Percentiles rank a stretch among this genome's conserved stretches.
Evolutionary conservation across 2,888 invertebrate species (phyloP).

Genomic region (Ormyrus pomaceus): DNA sequence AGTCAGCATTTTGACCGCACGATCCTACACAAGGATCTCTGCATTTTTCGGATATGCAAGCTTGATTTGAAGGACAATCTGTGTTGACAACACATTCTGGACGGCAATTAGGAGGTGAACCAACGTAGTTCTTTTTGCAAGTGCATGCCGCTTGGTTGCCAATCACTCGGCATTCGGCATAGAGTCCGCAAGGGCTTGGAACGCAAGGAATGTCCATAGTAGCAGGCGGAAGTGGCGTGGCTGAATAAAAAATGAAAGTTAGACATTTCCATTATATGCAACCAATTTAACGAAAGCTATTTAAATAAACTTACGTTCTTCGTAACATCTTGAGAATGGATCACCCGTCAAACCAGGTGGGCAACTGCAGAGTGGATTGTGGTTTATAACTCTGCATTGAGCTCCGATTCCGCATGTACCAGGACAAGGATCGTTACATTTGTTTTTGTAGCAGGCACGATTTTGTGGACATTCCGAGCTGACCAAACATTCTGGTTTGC

Average conservation of each 20-base stretch:
- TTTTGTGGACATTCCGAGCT: constrained; percentile 88
- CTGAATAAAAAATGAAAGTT: constrained; percentile 44
- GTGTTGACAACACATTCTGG: constrained; percentile 81
- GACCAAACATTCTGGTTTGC: constrained; percentile 89
- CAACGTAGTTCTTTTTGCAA: constrained; percentile 81
- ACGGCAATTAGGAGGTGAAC: constrained; percentile 83
- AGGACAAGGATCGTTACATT: constrained; percentile 88
- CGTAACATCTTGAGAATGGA: constrained; percentile 86
- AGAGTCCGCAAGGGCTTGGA: constrained; percentile 85
- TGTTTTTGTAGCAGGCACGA: constrained; percentile 88
- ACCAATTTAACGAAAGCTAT: not conserved
- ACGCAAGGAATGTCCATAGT: constrained; percentile 81
- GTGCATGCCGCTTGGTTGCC: constrained; percentile 81
- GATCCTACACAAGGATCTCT: constrained; percentile 84
- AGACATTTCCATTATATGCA: not conserved
- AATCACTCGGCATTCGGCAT: constrained; percentile 81
- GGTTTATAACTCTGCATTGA: constrained; percentile 87
- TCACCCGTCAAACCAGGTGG: constrained; percentile 85
- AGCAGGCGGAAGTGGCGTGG: constrained; percentile 61
- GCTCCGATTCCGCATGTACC: constrained; percentile 88
- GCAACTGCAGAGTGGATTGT: constrained; percentile 90
- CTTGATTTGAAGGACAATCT: constrained; percentile 81
- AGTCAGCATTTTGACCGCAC: constrained; percentile 84
- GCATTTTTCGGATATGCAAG: constrained; percentile 85
- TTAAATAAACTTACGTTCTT: constrained; percentile 69